These are phyloP conservation scores for Acrocyrtus sp. DNA, from an alignment of 2,888 invertebrate genomes.

Conservation along the genomic window DNA sequence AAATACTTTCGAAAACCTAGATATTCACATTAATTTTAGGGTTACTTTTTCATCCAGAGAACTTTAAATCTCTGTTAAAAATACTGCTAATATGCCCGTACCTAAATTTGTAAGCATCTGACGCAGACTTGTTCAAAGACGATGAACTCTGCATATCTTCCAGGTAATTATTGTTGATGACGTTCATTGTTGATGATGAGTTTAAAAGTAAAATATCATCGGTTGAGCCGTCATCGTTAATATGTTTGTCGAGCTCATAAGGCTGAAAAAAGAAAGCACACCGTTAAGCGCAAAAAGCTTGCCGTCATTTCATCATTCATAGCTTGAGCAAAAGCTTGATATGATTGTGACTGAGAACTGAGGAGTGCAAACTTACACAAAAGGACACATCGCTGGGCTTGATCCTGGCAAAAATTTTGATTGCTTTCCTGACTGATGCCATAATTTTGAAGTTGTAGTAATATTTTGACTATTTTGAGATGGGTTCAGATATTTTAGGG, in stretches of 20 bases:
- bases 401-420: constrained; percentile 59
- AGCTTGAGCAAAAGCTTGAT: too few species aligned
- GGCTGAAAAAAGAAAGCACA: too few species aligned
- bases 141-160: constrained; percentile 13
- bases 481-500: too few species aligned
- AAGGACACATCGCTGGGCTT: constrained; percentile 48
- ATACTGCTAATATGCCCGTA: background rate
- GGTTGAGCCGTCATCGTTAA: constrained; percentile 28
- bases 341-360: too few species aligned
- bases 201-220: constrained; percentile 33
- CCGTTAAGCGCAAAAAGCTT: too few species aligned
- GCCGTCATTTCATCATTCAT: too few species aligned
- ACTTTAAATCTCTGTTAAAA: background rate
- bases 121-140: background rate
- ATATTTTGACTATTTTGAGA: too few species aligned
- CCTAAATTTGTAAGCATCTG: constrained; percentile 34
- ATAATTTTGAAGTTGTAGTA: too few species aligned
- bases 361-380: constrained; percentile 20
- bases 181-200: too few species aligned
- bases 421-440: constrained; percentile 55
- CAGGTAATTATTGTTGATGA: too few species aligned
- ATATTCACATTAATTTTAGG: constrained; percentile 37
- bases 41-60: background rate
- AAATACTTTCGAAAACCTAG: constrained; percentile 69
- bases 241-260: constrained; percentile 32